These are phyloP conservation scores for Rhadinocentrus ornatus DNA, from an alignment of 2,797 vertebrate species.

Conservation along the genomic window DNA sequence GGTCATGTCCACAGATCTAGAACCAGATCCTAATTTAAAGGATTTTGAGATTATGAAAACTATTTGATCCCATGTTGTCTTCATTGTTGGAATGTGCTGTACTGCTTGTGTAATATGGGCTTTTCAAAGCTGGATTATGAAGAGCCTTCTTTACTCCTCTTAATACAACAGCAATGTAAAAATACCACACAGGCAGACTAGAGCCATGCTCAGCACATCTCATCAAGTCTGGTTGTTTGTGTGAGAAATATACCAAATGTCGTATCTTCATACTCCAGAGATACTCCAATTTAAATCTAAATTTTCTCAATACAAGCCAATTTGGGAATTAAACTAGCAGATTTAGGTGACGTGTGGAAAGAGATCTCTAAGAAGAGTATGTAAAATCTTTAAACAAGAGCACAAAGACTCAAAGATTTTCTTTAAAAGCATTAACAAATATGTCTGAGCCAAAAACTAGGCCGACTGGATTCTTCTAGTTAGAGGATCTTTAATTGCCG, in stretches of 20 bases:
- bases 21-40: constrained; percentile 30
- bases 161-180: constrained; percentile 47
- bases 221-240: constrained; percentile 12
- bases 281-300: neutral
- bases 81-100: neutral
- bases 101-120: constrained; percentile 50
- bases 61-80: constrained; percentile 46
- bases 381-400: neutral
- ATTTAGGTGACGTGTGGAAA: neutral
- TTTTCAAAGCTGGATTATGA: constrained; percentile 68
- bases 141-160: constrained; percentile 42
- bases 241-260: neutral
- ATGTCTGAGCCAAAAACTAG: neutral
- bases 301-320: neutral
- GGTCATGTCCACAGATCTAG: constrained; percentile 3
- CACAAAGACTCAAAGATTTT: neutral
- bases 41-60: constrained; percentile 44
- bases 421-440: neutral
- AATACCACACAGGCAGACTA: constrained; percentile 41
- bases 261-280: neutral
- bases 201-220: constrained; percentile 44
- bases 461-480: neutral
- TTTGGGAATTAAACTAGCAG: neutral
- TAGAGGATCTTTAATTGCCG: neutral
- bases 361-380: neutral